Percentiles rank a stretch among this genome's conserved stretches.
These are phyloP conservation scores for Clistopyga incitator DNA, from an alignment of 2,888 invertebrate genomes.

Conservation along the genomic window DNA sequence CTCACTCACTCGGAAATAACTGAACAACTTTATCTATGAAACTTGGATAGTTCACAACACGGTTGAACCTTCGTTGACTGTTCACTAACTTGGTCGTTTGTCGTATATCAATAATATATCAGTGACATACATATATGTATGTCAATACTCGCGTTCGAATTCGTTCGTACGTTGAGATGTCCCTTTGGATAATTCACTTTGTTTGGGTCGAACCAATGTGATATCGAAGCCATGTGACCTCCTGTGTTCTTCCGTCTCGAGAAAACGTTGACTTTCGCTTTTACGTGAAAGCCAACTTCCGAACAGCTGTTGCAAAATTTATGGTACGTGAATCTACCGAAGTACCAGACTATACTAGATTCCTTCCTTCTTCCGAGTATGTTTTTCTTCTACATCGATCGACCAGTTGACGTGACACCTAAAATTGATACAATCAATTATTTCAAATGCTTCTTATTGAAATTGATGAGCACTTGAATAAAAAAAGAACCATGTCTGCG, in stretches of 20 bases:
- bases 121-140: too few species aligned
- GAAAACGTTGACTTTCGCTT: too few species aligned
- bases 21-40: neutral
- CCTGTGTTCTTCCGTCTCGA: neutral
- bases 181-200: conserved; percentile 12
- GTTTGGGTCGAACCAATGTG: neutral
- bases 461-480: neutral
- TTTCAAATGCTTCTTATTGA: neutral
- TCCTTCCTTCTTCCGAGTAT: neutral
- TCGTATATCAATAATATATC: conserved; percentile 13
- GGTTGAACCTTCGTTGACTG: conserved; percentile 41
- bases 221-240: neutral
- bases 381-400: neutral
- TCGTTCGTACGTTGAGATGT: neutral
- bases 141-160: neutral
- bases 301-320: neutral
- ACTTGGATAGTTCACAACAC: neutral
- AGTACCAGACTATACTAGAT: neutral
- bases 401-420: neutral
- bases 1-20: neutral
- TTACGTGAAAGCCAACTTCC: neutral
- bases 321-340: neutral
- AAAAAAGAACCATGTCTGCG: neutral
- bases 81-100: conserved; percentile 20
- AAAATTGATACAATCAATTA: neutral